Percentiles rank a stretch among this genome's conserved stretches.
Conservation (phyloP, 2,797 vertebrate genomes). For the Hyperoplus lanceolatus region DNA sequence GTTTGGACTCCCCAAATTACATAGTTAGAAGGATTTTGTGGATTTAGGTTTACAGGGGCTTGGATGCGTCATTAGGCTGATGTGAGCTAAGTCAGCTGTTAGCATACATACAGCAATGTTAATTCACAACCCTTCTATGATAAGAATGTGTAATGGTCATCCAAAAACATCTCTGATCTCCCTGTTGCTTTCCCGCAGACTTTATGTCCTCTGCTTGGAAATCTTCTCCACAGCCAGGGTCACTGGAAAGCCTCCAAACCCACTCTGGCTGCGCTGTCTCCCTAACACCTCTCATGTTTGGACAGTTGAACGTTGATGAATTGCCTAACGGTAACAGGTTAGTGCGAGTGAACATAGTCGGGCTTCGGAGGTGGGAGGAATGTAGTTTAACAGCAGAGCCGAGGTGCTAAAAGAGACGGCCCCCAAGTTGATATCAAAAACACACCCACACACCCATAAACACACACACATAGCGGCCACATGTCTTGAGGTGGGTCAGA, state of each 20-base stretch:
- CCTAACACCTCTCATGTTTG: slow-evolving; percentile 83
- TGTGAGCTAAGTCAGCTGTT: background rate
- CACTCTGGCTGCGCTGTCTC: slow-evolving; percentile 66
- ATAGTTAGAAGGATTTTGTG: too few relatives aligned
- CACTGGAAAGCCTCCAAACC: slow-evolving; percentile 61
- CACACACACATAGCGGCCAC: slow-evolving; percentile 14
- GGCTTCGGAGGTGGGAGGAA: slow-evolving; percentile 81
- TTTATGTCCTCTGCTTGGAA: slow-evolving; percentile 43
- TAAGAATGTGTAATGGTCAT: background rate
- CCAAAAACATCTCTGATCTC: slow-evolving; percentile 15
- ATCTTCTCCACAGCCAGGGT: slow-evolving; percentile 30
- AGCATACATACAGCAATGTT: background rate
- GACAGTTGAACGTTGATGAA: slow-evolving; percentile 80
- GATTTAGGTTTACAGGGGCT: too few relatives aligned
- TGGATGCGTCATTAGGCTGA: too few relatives aligned
- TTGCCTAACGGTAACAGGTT: slow-evolving; percentile 76
- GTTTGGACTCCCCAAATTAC: too few relatives aligned
- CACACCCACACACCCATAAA: slow-evolving; percentile 20
- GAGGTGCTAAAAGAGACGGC: slow-evolving; percentile 68
- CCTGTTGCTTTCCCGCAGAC: background rate
- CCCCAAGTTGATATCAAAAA: slow-evolving; percentile 56
- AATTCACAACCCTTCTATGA: background rate
- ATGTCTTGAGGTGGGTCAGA: slow-evolving; percentile 44
- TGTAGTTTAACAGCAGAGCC: slow-evolving; percentile 80
- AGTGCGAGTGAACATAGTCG: slow-evolving; percentile 80